Conservation (phyloP, 2,797 vertebrate species). For the Fistularia commersonii region DNA sequence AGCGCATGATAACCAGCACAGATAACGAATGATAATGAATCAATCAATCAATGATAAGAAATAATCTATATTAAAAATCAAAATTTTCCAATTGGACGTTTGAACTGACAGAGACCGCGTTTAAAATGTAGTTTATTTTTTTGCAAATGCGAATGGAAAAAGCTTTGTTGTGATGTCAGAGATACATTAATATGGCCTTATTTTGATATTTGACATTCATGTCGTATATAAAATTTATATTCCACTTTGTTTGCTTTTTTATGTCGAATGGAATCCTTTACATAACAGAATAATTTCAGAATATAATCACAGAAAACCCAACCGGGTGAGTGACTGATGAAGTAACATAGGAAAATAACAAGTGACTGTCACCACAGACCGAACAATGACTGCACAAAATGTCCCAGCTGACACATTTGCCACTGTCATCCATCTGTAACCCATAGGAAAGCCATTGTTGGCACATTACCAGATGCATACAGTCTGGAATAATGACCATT, state of each 20-base stretch:
- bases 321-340: neutral
- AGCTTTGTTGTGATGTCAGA: no score
- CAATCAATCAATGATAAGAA: no score
- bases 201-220: no score
- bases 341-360: slow-evolving; percentile 1
- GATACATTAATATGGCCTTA: no score
- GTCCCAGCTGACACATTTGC: slow-evolving; percentile 16
- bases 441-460: slow-evolving; percentile 40
- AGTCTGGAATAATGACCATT: slow-evolving; percentile 65
- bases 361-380: slow-evolving; percentile 5
- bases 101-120: no score
- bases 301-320: neutral
- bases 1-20: no score
- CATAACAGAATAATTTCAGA: neutral
- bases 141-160: no score
- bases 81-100: no score
- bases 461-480: slow-evolving; percentile 60
- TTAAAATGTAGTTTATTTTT: no score
- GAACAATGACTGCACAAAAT: slow-evolving; percentile 21
- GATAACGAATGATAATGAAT: no score
- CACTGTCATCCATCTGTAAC: slow-evolving; percentile 36
- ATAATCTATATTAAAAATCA: no score
- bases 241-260: neutral
- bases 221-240: no score
- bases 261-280: neutral